Conservation (phyloP, 2,797 vertebrate genomes). For the Falco cherrug region DNA sequence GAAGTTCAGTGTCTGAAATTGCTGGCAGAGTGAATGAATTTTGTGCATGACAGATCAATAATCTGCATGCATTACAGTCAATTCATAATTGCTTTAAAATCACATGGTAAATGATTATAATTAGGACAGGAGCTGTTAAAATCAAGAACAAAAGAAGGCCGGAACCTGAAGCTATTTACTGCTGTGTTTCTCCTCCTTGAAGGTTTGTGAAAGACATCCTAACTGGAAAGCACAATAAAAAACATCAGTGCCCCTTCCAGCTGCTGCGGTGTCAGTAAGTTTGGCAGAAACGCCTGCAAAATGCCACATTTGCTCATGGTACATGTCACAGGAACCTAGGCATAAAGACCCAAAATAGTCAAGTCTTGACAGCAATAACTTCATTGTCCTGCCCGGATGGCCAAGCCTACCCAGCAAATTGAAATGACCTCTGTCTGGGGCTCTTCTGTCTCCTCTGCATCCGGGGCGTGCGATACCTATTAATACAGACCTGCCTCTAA, state of each 20-base stretch:
- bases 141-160: conserved; percentile 39
- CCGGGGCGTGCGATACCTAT: background rate
- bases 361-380: background rate
- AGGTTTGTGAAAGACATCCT: background rate
- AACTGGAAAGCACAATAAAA: background rate
- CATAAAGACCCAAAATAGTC: background rate
- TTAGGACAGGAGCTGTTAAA: conserved; percentile 42
- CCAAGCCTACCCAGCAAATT: background rate
- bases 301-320: background rate
- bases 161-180: conserved; percentile 26
- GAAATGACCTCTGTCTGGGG: background rate
- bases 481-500: background rate
- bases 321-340: background rate
- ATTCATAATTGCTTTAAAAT: conserved; percentile 62
- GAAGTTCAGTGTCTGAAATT: background rate
- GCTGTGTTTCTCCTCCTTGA: background rate
- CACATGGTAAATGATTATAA: conserved; percentile 35
- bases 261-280: background rate
- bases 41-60: conserved; percentile 57
- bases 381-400: background rate
- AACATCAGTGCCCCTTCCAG: background rate
- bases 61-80: conserved; percentile 54
- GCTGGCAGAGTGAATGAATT: conserved; percentile 57
- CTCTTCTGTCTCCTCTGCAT: background rate
- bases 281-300: background rate